Evolutionary conservation across 2,113 vertebrate genomes (phyloP).

Genomic region (Caloenas nicobarica): DNA sequence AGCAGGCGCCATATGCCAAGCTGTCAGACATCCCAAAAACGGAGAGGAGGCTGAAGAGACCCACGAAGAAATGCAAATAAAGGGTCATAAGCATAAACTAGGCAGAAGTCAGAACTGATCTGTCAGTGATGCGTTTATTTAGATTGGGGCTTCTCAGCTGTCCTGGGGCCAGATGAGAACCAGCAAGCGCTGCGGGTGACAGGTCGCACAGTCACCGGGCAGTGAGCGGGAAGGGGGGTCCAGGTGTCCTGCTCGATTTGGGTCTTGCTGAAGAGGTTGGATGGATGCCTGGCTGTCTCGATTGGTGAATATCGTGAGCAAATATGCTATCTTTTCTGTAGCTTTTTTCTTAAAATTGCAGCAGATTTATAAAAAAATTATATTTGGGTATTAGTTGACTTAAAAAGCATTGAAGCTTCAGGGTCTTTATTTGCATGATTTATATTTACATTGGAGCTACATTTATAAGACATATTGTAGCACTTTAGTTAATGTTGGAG

Average conservation of each 20-base stretch:
- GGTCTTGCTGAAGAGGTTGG: not conserved
- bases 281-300: constrained; percentile 63
- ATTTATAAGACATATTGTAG: not conserved
- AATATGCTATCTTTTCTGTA: not conserved
- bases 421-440: not conserved
- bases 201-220: not conserved
- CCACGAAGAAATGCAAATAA: not conserved
- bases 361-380: not conserved
- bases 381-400: not conserved
- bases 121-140: not conserved
- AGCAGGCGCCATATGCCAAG: not conserved
- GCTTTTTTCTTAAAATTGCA: not conserved
- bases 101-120: not conserved
- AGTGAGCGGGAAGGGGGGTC: not conserved
- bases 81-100: not conserved
- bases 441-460: not conserved
- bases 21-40: not conserved
- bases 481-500: not conserved
- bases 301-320: constrained; percentile 50
- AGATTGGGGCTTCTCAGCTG: not conserved
- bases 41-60: not conserved
- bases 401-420: not conserved
- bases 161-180: not conserved
- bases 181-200: not conserved
- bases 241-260: not conserved